Percentiles rank a stretch among this genome's conserved stretches.
phyloP scores from a whole-genome alignment of 2,888 invertebrate species.

The Amphipyra tragopoginis region DNA sequence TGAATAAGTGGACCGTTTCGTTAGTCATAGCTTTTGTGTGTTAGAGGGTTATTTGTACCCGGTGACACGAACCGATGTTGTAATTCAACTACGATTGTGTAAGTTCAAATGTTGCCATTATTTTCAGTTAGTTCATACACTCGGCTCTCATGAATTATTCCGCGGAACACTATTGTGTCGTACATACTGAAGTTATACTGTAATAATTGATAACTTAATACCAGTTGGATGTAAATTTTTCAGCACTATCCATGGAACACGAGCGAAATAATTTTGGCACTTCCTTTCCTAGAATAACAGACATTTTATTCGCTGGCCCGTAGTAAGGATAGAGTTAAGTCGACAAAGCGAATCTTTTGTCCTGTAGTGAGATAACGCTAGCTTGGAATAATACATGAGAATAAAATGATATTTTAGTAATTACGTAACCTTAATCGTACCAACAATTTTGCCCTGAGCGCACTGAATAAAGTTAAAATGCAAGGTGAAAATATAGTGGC shows the following conservation, averaged over 20 bases:
- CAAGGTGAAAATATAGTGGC: slow-evolving; percentile 49
- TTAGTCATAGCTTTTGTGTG: slow-evolving; percentile 26
- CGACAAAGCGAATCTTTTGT: slow-evolving; percentile 9
- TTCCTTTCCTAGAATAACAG: slow-evolving; percentile 6
- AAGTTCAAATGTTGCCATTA: slow-evolving; percentile 60
- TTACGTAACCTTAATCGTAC: slow-evolving; percentile 9
- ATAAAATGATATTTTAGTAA: too few relatives aligned
- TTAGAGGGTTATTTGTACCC: slow-evolving; percentile 36
- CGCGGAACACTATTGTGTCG: slow-evolving; percentile 60
- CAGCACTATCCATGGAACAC: slow-evolving; percentile 20
- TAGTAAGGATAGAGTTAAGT: slow-evolving; percentile 6
- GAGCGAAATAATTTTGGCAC: slow-evolving; percentile 18
- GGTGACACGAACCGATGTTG: slow-evolving; percentile 45
- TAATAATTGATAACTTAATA: slow-evolving; percentile 63
- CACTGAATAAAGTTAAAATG: slow-evolving; percentile 42
- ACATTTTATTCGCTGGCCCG: slow-evolving; percentile 18
- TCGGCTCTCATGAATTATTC: slow-evolving; percentile 65
- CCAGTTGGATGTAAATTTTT: slow-evolving; percentile 43
- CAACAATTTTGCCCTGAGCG: slow-evolving; percentile 29
- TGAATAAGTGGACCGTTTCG: slow-evolving; percentile 18
- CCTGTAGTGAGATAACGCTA: slow-evolving; percentile 9
- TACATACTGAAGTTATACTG: slow-evolving; percentile 55
- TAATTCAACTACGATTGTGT: slow-evolving; percentile 61
- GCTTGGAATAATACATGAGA: slow-evolving; percentile 4
- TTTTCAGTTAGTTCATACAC: slow-evolving; percentile 65